These are phyloP conservation scores for Galerucella nymphaeae DNA, from an alignment of 2,888 invertebrate genomes.

Conservation along the genomic window DNA sequence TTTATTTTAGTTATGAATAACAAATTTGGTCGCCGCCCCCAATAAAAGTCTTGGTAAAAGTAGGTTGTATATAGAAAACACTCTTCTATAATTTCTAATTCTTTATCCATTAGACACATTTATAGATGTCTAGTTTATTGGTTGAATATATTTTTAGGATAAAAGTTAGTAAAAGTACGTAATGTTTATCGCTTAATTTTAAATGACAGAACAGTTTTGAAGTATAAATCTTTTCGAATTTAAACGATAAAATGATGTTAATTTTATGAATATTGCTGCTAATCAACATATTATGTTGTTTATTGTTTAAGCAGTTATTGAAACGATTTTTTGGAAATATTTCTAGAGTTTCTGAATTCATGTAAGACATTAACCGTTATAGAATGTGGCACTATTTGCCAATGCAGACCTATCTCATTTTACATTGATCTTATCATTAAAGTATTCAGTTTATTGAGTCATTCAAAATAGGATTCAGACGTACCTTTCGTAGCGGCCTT, in stretches of 20 bases:
- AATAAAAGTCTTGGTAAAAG: neutral
- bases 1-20: no score
- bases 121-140: neutral
- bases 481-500: no score
- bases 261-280: neutral
- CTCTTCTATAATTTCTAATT: neutral
- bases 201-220: neutral
- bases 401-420: no score
- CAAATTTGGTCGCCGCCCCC: no score
- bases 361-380: no score
- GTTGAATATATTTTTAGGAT: neutral
- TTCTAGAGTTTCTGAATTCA: neutral
- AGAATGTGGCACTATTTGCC: no score
- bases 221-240: neutral
- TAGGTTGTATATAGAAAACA: neutral
- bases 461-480: no score
- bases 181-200: neutral
- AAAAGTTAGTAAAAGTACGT: no score
- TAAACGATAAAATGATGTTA: neutral
- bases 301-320: neutral
- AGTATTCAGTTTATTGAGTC: no score
- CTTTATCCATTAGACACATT: neutral
- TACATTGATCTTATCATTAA: no score
- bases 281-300: neutral
- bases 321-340: neutral